These are phyloP conservation scores for Urocynchramus pylzowi DNA, from an alignment of 2,113 vertebrate species.

Conservation along the genomic window DNA sequence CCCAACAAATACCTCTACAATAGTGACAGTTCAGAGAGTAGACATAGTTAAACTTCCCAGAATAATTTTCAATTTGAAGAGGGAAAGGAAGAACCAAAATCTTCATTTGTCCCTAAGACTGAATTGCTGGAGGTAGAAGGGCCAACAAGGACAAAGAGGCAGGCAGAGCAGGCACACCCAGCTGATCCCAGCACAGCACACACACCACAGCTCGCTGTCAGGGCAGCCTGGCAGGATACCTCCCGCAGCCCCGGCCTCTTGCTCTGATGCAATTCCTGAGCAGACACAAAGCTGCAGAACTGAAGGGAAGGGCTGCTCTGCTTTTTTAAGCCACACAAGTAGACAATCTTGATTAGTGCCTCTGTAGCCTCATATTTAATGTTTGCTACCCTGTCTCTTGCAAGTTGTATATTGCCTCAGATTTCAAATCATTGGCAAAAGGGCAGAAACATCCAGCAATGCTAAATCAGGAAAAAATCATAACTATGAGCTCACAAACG, in stretches of 20 bases:
- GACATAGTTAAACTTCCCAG: neutral
- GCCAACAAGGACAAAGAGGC: neutral
- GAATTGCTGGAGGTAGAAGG: neutral
- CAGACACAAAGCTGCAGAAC: neutral
- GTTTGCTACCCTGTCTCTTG: neutral
- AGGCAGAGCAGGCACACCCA: neutral
- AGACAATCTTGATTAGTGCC: neutral
- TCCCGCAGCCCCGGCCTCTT: neutral
- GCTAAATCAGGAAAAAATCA: neutral
- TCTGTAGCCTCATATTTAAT: rapidly evolving
- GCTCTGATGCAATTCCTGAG: neutral
- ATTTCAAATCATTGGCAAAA: neutral
- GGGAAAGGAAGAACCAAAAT: neutral
- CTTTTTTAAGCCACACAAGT: neutral
- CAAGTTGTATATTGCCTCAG: neutral
- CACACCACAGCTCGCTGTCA: neutral
- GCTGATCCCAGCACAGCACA: neutral
- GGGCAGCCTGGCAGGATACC: neutral
- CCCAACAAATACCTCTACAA: neutral
- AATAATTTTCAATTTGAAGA: neutral
- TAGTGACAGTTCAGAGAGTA: neutral
- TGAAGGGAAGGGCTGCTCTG: neutral
- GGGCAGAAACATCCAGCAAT: neutral
- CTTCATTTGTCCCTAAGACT: neutral
- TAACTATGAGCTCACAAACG: rapidly evolving